Evolutionary conservation across 2,113 vertebrate genomes (phyloP), one percentile per base, ranked within the genome.

Genomic region (Stictonetta naevosa): DNA sequence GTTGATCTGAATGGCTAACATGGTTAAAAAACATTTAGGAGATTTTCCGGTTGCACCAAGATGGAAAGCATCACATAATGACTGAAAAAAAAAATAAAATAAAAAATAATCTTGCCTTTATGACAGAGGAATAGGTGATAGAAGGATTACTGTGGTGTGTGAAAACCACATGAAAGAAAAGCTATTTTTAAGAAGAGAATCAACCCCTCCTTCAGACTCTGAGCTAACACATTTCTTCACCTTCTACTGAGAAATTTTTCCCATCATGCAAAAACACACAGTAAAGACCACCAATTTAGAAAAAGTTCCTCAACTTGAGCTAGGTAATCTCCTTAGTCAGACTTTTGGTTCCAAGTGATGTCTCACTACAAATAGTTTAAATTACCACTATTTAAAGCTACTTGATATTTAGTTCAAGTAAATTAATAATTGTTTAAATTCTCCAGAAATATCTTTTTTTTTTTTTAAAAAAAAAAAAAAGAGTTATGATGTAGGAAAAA

Each of bases 51-150:
- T 15, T 36, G 33, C 8, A 48, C 6, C 48, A 44, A 4, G 2
- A 21, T 12, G 13, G 18, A 67, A 85, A 87, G 8, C 48, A 28
- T 40, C 38, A 58, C 13, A 33, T 6, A 0, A 0, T 2, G 4
- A 28, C 42, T 64, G 20, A 6, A 23, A 48, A 19, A 5, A 23
- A 48, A 17, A 48, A 17, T 64, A 68, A 33, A 23, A 21, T 15
- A 67, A 72, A 28, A 4, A 23, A 48, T 5, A 6, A 23, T 4
- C 25, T 44, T 79, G 21, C 34, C 52, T 83, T 64, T 20, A 28
- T 23, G 28, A 29, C 59, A 66, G 63, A 73, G 75, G 29, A 50
- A 26, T 5, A 83, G 28, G n/a, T 44, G 85, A 78, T 48, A 46
- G 81, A 17, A 79, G 64, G 73, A 87, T 58, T 58, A 23, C 26